A percentile compares a stretch with the other conserved stretches of the same genome.
These are phyloP conservation scores for Myotis pilosus DNA, from an alignment of 2,797 vertebrate species.

Conservation along the genomic window DNA sequence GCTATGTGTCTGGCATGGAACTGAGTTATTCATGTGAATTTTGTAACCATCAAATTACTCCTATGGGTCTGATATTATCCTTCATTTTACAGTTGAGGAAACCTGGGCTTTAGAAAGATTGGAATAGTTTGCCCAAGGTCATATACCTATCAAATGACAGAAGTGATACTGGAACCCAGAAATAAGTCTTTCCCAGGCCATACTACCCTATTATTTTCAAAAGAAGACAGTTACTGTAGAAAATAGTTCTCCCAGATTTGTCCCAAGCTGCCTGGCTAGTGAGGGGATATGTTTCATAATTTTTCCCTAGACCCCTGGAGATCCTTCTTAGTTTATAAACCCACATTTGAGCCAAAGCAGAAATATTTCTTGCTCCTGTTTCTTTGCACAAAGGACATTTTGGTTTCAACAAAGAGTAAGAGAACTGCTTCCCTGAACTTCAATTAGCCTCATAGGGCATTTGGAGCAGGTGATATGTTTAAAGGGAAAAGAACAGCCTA, in stretches of 20 bases:
- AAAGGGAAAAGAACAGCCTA: constrained; percentile 53
- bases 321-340: constrained; percentile 33
- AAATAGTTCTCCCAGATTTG: constrained; percentile 15
- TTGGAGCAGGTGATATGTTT: constrained; percentile 49
- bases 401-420: constrained; percentile 32
- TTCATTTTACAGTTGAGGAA: neutral
- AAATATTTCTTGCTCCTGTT: constrained; percentile 47
- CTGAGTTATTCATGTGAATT: constrained; percentile 32
- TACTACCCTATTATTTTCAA: neutral
- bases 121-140: neutral
- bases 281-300: constrained; percentile 33
- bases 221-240: neutral
- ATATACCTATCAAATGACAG: neutral
- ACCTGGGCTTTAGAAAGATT: neutral
- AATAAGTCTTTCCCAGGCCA: neutral
- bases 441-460: neutral
- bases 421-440: constrained; percentile 39
- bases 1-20: neutral
- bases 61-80: neutral
- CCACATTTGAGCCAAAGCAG: constrained; percentile 50
- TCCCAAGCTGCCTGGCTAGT: neutral
- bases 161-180: neutral
- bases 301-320: constrained; percentile 1
- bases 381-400: constrained; percentile 53
- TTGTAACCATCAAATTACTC: neutral